phyloP scores from a whole-genome alignment of 2,888 invertebrate genomes.

The Aelia acuminata region DNA sequence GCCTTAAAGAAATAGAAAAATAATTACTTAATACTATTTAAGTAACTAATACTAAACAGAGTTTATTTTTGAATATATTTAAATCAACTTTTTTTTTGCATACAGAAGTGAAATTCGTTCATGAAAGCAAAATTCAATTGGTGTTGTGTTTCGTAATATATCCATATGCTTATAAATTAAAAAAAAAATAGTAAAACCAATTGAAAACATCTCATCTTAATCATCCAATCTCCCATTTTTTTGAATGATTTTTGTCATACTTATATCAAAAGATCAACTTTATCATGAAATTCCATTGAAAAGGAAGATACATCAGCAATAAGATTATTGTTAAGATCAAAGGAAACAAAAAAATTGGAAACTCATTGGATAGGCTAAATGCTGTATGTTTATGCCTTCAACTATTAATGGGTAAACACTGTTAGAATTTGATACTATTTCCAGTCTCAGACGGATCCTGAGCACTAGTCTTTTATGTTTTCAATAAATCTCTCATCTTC shows the following conservation, averaged over 20 bases:
- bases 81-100: no score
- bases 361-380: background rate
- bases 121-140: no score
- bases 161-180: no score
- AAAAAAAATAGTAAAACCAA: no score
- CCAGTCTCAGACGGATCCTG: background rate
- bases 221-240: background rate
- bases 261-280: background rate
- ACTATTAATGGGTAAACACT: conserved; percentile 34
- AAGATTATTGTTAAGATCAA: background rate
- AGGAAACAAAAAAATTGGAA: background rate
- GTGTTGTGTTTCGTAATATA: no score
- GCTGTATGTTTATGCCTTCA: background rate
- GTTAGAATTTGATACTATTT: conserved; percentile 31
- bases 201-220: background rate
- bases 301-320: background rate
- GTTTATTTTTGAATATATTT: no score
- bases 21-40: no score
- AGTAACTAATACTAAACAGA: no score
- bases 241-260: background rate
- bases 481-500: conserved; percentile 15
- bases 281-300: background rate
- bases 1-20: no score
- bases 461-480: conserved; percentile 11
- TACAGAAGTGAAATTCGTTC: no score